Evolutionary conservation across 2,113 vertebrate genomes (phyloP), one percentile per base, ranked within the genome.

Genomic region (Engystomops pustulosus): DNA sequence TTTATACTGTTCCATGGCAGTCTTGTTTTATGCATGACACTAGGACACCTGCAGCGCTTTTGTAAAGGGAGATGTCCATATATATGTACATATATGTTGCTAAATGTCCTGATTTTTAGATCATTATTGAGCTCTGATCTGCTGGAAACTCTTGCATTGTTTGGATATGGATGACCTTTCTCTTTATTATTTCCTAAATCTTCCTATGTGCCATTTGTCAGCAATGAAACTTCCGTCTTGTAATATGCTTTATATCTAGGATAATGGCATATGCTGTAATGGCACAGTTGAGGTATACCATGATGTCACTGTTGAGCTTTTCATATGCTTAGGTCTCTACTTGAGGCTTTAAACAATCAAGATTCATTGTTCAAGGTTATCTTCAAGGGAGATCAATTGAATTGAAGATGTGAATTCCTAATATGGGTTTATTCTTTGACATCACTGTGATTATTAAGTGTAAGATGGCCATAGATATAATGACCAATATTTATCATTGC

Each of bases 341-440:
- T 82, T 25, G 49, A 60, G 45, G 51, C 27, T 68, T 51, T 47
- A 44, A 55, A 41, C 5, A 38, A 53, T 58, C 47, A 17, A 4
- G 38, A 15, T 53, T 44, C 34, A 70, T 85, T 79, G 25, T 79
- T 79, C 74, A 85, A 85, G 83, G 74, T 85, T 85, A 79, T 68
- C 45, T 70, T 70, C 8, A 34, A 41, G 45, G 18, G 23, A 53
- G 7, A 84, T 84, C 38, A 20, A 10, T 45, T 84, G 75, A 18
- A n/a, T n/a, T 71, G 47, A 32, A 49, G 44, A 14, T n/a, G 62
- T 72, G 53, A 4, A 11, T 45, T n/a, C n/a, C n/a, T n/a, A 38
- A 72, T 47, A 45, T 23, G 27, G 20, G 60, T 9, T 51, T 44
- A 34, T 47, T 67, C 17, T 32, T 30, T 80, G 23, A 18, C 41